Evolutionary conservation across 2,888 invertebrate species (phyloP).

Genomic region (Disparrhopalites patrizii): DNA sequence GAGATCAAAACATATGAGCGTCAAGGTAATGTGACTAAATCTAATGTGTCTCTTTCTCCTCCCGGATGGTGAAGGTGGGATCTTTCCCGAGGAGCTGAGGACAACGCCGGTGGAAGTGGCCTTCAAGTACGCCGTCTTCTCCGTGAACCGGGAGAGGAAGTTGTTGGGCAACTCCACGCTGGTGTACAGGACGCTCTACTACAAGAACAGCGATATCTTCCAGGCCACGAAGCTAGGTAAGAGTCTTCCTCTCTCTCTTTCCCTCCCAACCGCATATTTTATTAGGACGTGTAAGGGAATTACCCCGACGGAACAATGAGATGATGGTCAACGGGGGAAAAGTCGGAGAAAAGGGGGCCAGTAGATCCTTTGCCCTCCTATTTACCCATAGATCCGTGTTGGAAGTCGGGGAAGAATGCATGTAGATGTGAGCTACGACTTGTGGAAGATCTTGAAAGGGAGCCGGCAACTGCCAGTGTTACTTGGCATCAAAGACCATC

Average conservation of each 20-base stretch:
- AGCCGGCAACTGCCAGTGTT: no score
- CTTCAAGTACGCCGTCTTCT: slow-evolving; percentile 90
- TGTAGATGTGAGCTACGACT: no score
- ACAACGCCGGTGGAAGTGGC: slow-evolving; percentile 83
- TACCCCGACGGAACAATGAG: background rate
- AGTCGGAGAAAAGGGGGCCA: background rate
- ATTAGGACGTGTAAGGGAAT: background rate
- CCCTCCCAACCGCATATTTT: background rate
- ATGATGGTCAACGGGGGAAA: background rate
- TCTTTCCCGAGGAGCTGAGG: slow-evolving; percentile 84
- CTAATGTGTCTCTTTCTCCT: slow-evolving; percentile 42
- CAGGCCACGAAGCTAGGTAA: slow-evolving; percentile 85
- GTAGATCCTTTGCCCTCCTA: slow-evolving; percentile 10
- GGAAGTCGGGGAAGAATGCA: no score
- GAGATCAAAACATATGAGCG: no score
- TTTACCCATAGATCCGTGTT: no score
- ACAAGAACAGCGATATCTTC: slow-evolving; percentile 84
- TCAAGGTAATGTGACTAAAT: no score
- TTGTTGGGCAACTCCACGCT: slow-evolving; percentile 80
- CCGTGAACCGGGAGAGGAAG: slow-evolving; percentile 81
- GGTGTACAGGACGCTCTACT: slow-evolving; percentile 89
- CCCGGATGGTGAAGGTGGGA: slow-evolving; percentile 77
- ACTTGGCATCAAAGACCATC: no score
- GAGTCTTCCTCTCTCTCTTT: slow-evolving; percentile 35
- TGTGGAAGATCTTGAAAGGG: no score